Evolutionary conservation across 35 echinoderm and acorn worm genomes (phyloP).

Genomic region (Ophiothrix spiculata): DNA sequence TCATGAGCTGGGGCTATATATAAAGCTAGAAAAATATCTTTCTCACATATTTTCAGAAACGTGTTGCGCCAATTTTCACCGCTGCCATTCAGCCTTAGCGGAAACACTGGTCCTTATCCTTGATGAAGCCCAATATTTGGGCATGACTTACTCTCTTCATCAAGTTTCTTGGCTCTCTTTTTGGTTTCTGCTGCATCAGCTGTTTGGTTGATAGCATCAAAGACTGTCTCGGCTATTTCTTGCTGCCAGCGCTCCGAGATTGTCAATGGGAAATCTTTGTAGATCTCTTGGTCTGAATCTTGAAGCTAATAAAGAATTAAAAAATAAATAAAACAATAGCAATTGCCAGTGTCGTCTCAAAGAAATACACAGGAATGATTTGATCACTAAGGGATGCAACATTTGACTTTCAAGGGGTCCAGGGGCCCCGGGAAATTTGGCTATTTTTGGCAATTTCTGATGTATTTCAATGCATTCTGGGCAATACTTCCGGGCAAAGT

Average conservation of each 20-base stretch:
- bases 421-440: too few relatives aligned
- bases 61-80: neutral
- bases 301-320: conserved; percentile 75
- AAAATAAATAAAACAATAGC: too few relatives aligned
- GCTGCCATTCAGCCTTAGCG: neutral
- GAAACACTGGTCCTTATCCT: too few relatives aligned
- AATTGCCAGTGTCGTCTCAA: too few relatives aligned
- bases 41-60: too few relatives aligned
- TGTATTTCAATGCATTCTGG: too few relatives aligned
- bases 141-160: conserved; percentile 86
- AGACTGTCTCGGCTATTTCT: conserved; percentile 98
- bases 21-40: neutral
- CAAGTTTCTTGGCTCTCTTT: conserved; percentile 89
- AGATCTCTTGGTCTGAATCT: conserved; percentile 96
- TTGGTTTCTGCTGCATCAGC: conserved; percentile 79
- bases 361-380: too few relatives aligned
- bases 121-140: too few relatives aligned
- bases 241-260: conserved; percentile 98
- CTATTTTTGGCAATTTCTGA: too few relatives aligned
- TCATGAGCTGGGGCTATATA: neutral
- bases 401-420: neutral
- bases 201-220: conserved; percentile 90
- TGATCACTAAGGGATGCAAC: neutral
- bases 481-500: too few relatives aligned
- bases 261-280: conserved; percentile 94